Conservation (phyloP, 2,888 invertebrate genomes). For the Furcula furcula region DNA sequence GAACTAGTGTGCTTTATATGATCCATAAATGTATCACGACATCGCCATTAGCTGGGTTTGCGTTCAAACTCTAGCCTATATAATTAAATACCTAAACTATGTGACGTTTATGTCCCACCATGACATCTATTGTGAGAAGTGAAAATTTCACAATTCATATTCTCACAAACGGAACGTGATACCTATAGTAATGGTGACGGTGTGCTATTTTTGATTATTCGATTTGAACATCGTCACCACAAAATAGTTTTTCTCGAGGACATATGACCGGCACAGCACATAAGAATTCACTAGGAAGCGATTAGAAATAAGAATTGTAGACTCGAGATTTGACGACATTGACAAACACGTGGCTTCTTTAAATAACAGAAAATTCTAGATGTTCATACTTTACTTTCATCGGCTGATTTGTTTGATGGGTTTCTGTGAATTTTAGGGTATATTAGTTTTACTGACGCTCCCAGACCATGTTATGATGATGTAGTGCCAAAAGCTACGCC, state of each 20-base stretch:
- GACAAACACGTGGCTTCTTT: conserved; percentile 19
- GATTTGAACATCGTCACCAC: conserved; percentile 11
- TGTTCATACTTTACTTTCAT: not conserved
- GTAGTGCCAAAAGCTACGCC: not conserved
- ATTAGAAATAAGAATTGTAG: conserved; percentile 12
- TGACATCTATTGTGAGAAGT: not conserved
- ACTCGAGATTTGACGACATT: conserved; percentile 9
- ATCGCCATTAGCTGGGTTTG: too few species aligned
- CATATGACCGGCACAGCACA: conserved; percentile 17
- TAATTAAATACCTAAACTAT: too few species aligned
- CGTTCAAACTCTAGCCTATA: too few species aligned
- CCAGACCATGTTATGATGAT: not conserved
- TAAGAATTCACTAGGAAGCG: conserved; percentile 25
- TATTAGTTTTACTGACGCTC: not conserved
- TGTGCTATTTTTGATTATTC: not conserved
- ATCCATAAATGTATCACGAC: too few species aligned
- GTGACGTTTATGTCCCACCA: too few species aligned
- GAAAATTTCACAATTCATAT: not conserved
- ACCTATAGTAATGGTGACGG: not conserved
- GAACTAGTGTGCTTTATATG: too few species aligned
- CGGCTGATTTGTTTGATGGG: not conserved
- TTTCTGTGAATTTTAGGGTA: not conserved
- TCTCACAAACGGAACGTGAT: not conserved
- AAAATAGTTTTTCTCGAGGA: conserved; percentile 7
- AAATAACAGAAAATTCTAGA: conserved; percentile 13